A percentile compares a stretch with the other conserved stretches of the same genome.
Conservation (phyloP, 2,113 vertebrate genomes). For the Macaca nemestrina region DNA sequence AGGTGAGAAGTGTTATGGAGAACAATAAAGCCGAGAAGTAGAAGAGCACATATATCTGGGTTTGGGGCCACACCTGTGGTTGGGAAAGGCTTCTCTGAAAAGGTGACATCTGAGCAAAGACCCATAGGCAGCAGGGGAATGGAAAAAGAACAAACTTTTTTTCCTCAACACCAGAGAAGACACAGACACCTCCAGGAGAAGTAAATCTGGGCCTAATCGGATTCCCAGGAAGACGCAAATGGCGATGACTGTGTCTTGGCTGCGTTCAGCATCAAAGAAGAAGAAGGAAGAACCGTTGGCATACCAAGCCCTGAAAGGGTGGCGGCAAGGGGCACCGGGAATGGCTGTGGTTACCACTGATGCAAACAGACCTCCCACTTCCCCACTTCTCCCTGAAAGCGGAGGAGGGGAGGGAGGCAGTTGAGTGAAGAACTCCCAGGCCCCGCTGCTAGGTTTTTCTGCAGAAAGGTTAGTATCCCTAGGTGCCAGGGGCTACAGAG, state of each 20-base stretch:
- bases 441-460: neutral
- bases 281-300: neutral
- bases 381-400: neutral
- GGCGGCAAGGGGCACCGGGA: neutral
- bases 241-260: neutral
- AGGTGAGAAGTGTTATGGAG: neutral
- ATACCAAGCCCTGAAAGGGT: neutral
- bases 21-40: neutral
- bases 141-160: neutral
- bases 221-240: neutral
- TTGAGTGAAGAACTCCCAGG: neutral
- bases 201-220: neutral
- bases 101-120: neutral
- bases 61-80: neutral
- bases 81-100: neutral
- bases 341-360: neutral
- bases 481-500: neutral
- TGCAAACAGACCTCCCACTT: neutral
- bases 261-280: neutral
- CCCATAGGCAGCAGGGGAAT: accelerated
- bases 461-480: neutral
- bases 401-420: neutral
- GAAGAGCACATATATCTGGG: accelerated
- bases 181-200: neutral
- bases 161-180: neutral